Evolutionary conservation across 2,797 vertebrate species (phyloP).

Genomic region (Enteromius anoplus): DNA sequence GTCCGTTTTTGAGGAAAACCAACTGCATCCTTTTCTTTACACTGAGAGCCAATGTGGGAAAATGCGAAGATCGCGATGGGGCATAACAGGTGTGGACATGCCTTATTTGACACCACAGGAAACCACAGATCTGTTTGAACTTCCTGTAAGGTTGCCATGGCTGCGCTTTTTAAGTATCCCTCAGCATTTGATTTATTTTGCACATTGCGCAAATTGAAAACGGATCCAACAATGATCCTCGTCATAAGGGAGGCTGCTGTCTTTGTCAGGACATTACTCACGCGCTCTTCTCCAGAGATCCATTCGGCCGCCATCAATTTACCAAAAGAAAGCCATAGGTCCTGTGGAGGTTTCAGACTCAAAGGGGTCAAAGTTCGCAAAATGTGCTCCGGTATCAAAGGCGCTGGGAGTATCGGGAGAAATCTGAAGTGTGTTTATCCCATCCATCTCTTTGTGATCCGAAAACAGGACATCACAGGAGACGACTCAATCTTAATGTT

Average conservation of each 20-base stretch:
- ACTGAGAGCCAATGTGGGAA: slow-evolving; percentile 37
- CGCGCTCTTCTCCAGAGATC: slow-evolving; percentile 50
- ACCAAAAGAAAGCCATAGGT: slow-evolving; percentile 25
- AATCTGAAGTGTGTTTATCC: slow-evolving; percentile 29
- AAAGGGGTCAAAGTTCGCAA: slow-evolving; percentile 17
- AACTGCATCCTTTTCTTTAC: slow-evolving; percentile 56
- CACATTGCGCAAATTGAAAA: slow-evolving; percentile 58
- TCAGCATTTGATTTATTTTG: slow-evolving; percentile 59
- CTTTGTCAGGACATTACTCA: slow-evolving; percentile 66
- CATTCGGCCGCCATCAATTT: slow-evolving; percentile 47
- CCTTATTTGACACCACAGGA: slow-evolving; percentile 52
- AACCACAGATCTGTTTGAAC: slow-evolving; percentile 38
- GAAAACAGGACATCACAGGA: slow-evolving; percentile 23
- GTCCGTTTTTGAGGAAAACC: slow-evolving; percentile 57
- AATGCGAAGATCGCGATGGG: slow-evolving; percentile 6
- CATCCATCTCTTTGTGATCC: slow-evolving; percentile 9
- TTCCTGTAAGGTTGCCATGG: slow-evolving; percentile 60
- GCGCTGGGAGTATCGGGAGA: slow-evolving; percentile 9
- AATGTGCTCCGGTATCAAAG: slow-evolving; percentile 38
- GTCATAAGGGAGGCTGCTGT: slow-evolving; percentile 64
- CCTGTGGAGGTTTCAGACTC: not conserved
- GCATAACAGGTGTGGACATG: slow-evolving; percentile 57
- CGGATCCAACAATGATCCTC: slow-evolving; percentile 58
- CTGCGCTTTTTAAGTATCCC: slow-evolving; percentile 49
- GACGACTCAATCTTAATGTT: slow-evolving; percentile 16